Evolutionary conservation across 2,113 vertebrate genomes (phyloP).

Genomic region (Siphamia tubifer): DNA sequence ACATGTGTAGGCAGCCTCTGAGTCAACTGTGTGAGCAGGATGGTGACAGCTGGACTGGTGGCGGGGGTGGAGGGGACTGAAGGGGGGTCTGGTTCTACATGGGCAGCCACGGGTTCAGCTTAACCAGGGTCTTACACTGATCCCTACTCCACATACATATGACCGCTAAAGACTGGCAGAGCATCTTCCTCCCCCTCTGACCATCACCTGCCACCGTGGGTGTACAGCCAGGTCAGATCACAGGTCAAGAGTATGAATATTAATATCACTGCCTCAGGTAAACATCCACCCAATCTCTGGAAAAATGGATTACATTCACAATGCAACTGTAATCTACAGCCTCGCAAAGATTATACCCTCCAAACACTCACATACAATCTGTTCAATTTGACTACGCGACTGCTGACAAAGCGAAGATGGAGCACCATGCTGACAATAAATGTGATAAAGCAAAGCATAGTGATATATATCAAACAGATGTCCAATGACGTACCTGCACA

Average conservation of each 20-base stretch:
- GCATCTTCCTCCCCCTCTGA: background rate
- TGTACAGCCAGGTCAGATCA: background rate
- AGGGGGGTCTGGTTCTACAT: constrained; percentile 30
- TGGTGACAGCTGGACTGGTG: constrained; percentile 69
- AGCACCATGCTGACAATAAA: background rate
- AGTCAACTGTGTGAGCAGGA: constrained; percentile 43
- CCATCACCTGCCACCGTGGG: background rate
- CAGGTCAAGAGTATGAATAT: constrained; percentile 36
- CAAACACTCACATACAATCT: constrained; percentile 47
- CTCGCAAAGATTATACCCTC: constrained; percentile 41
- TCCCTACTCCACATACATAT: constrained; percentile 57
- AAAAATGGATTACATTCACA: constrained; percentile 56
- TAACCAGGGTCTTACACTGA: constrained; percentile 73
- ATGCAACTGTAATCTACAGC: constrained; percentile 46
- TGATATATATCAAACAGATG: constrained; percentile 36
- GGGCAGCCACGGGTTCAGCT: constrained; percentile 47
- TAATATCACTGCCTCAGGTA: constrained; percentile 38
- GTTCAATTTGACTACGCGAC: background rate
- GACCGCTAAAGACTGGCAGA: background rate
- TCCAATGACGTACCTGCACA: background rate
- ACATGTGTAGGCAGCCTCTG: constrained; percentile 37
- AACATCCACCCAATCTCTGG: constrained; percentile 14
- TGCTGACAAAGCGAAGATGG: constrained; percentile 18
- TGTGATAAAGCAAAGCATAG: constrained; percentile 5
- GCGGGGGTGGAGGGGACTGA: background rate